phyloP scores from a whole-genome alignment of 1,140 invertebrate genomes.

The Helicoverpa zea region DNA sequence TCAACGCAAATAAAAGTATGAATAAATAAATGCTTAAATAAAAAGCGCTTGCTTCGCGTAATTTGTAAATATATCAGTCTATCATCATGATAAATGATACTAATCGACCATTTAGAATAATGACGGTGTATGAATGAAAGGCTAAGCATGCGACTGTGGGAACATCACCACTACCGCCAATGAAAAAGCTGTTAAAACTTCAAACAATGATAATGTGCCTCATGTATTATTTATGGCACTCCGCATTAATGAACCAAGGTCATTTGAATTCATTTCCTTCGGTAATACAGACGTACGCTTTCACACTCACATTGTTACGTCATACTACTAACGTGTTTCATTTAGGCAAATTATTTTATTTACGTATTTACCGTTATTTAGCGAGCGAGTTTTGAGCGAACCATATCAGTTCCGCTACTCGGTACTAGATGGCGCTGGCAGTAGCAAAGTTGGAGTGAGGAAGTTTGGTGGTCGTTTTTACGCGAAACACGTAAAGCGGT shows the following conservation, averaged over 20 bases:
- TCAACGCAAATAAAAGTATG: constrained; percentile 40
- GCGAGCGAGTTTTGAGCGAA: constrained; percentile 54
- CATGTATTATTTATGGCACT: constrained; percentile 80
- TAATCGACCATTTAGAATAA: constrained; percentile 49
- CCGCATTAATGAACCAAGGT: constrained; percentile 82
- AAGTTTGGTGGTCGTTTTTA: constrained; percentile 59
- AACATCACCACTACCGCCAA: constrained; percentile 45
- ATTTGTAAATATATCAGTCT: constrained; percentile 37
- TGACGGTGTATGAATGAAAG: constrained; percentile 49
- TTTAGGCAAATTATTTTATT: constrained; percentile 49
- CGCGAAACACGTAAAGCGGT: constrained; percentile 61
- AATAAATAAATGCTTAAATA: constrained; percentile 37
- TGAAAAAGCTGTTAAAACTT: constrained; percentile 73
- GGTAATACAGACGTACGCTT: constrained; percentile 51
- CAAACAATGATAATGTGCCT: constrained; percentile 70
- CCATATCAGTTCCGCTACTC: constrained; percentile 72
- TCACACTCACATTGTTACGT: constrained; percentile 57
- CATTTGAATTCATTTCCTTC: constrained; percentile 78
- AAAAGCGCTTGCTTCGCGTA: constrained; percentile 15
- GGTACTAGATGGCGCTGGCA: constrained; percentile 70
- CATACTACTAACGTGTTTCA: constrained; percentile 43
- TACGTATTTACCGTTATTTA: constrained; percentile 41
- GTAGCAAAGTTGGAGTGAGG: constrained; percentile 46
- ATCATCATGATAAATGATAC: constrained; percentile 37
- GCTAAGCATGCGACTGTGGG: constrained; percentile 43